These are phyloP conservation scores for Phycodurus eques DNA, from an alignment of 2,113 vertebrate species.

Conservation along the genomic window DNA sequence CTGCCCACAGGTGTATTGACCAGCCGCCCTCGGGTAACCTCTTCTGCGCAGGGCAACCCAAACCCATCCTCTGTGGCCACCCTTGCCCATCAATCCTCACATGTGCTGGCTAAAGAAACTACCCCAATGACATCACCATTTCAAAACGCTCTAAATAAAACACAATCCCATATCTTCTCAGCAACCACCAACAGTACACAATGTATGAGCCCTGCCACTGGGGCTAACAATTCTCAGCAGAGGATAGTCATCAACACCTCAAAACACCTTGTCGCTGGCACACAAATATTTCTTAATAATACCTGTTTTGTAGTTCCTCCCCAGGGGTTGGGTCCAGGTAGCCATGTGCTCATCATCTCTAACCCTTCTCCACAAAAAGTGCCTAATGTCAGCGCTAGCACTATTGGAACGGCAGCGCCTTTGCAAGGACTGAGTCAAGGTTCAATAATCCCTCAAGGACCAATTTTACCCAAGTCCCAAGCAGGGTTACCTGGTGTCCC, in stretches of 20 bases:
- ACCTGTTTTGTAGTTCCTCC: conserved; percentile 88
- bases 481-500: conserved; percentile 36
- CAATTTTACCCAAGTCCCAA: conserved; percentile 39
- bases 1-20: conserved; percentile 5
- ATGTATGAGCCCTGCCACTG: conserved; percentile 50
- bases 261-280: conserved; percentile 86
- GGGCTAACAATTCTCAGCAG: conserved; percentile 75
- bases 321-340: conserved; percentile 90
- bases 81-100: conserved; percentile 28
- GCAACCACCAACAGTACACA: conserved; percentile 32
- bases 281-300: conserved; percentile 92
- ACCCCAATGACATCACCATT: conserved; percentile 7
- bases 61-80: conserved; percentile 30
- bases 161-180: conserved; percentile 16
- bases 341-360: conserved; percentile 88
- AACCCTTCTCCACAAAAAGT: conserved; percentile 63
- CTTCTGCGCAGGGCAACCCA: conserved; percentile 27
- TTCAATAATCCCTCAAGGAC: conserved; percentile 16
- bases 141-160: conserved; percentile 26
- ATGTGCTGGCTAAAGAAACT: conserved; percentile 13
- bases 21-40: conserved; percentile 33
- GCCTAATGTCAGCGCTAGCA: conserved; percentile 45
- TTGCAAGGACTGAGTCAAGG: conserved; percentile 23
- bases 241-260: conserved; percentile 91
- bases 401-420: conserved; percentile 26